Evolutionary conservation across 2,888 invertebrate genomes (phyloP).

Genomic region (Euproctis similis): DNA sequence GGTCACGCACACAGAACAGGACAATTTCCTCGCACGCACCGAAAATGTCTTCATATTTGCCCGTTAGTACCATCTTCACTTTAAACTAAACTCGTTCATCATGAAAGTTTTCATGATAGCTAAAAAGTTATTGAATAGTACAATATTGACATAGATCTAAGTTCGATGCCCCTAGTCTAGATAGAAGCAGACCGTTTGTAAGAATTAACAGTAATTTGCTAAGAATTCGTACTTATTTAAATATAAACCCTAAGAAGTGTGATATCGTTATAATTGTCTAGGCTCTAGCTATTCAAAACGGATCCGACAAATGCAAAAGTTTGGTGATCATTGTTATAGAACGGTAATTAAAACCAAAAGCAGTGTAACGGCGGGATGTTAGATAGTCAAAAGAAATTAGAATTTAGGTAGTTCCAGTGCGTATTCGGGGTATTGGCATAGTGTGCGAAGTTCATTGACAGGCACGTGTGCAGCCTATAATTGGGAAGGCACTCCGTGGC

Average conservation of each 20-base stretch:
- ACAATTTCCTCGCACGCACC: slow-evolving; percentile 81
- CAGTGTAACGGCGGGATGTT: neutral
- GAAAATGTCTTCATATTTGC: slow-evolving; percentile 82
- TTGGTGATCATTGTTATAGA: neutral
- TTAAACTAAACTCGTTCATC: slow-evolving; percentile 22
- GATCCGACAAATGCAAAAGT: neutral
- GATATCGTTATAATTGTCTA: too few species aligned
- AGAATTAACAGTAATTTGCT: too few species aligned
- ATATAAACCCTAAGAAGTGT: neutral
- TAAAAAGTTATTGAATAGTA: slow-evolving; percentile 15
- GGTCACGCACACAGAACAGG: slow-evolving; percentile 76
- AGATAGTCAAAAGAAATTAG: too few species aligned
- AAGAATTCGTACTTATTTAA: neutral
- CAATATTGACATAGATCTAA: slow-evolving; percentile 30
- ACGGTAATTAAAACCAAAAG: neutral
- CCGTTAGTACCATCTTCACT: slow-evolving; percentile 73
- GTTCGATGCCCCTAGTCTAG: slow-evolving; percentile 47
- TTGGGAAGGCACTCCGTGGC: slow-evolving; percentile 59
- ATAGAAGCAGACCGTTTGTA: slow-evolving; percentile 23
- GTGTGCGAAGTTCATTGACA: slow-evolving; percentile 71
- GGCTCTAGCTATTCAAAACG: too few species aligned
- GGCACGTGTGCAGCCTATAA: slow-evolving; percentile 70
- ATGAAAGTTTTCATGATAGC: slow-evolving; percentile 10
- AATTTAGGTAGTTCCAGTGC: slow-evolving; percentile 37
- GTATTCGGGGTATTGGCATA: slow-evolving; percentile 43